These are phyloP conservation scores for Eumacrocentrus americanus DNA, from an alignment of 2,888 invertebrate species.

Conservation along the genomic window DNA sequence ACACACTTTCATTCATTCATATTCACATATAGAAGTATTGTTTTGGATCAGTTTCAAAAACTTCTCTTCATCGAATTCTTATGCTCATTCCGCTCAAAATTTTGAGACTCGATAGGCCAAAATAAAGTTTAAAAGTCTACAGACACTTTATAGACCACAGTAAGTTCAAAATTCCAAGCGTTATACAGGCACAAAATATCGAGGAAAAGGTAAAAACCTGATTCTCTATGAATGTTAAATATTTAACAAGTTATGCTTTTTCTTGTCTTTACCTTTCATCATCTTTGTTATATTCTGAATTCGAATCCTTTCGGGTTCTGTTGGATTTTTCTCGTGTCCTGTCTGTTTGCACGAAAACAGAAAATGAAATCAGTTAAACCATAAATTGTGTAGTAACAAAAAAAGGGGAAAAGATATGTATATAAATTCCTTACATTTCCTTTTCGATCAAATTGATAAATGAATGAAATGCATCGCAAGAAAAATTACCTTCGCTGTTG, in stretches of 20 bases:
- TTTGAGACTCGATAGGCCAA: not conserved
- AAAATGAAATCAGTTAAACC: constrained; percentile 12
- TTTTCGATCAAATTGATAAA: constrained; percentile 3
- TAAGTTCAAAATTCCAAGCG: too few species aligned
- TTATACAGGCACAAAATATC: not conserved
- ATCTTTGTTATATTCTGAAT: constrained; percentile 50
- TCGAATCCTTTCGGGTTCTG: constrained; percentile 53
- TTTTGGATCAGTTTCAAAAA: not conserved
- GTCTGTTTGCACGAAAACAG: constrained; percentile 45
- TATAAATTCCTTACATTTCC: not conserved
- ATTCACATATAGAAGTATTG: not conserved
- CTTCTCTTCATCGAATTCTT: not conserved
- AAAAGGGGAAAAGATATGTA: constrained; percentile 8
- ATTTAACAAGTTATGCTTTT: not conserved
- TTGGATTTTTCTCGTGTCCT: constrained; percentile 54
- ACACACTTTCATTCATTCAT: constrained; percentile 40
- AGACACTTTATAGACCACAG: too few species aligned
- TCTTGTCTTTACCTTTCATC: constrained; percentile 54
- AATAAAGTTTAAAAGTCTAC: too few species aligned
- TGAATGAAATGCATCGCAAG: constrained; percentile 6
- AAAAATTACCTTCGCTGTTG: constrained; percentile 41
- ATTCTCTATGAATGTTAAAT: not conserved
- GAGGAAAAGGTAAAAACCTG: not conserved
- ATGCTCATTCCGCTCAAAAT: not conserved
- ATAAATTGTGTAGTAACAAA: not conserved